phyloP scores from a whole-genome alignment of 2,888 invertebrate species.

The Rhagonycha lutea region DNA sequence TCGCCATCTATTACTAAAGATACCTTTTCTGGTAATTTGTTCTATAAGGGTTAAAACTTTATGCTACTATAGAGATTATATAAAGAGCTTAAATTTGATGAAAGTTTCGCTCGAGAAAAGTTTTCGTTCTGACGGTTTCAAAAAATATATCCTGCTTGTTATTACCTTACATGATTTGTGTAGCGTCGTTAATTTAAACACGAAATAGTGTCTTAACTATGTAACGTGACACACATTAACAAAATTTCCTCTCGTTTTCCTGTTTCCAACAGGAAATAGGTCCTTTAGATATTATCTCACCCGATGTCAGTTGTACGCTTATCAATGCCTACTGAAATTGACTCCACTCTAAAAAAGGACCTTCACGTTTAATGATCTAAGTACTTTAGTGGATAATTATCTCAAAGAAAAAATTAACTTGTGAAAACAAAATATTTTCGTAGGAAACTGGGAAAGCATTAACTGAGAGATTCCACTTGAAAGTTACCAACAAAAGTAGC shows the following conservation, averaged over 20 bases:
- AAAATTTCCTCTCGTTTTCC: conserved; percentile 11
- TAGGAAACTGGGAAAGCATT: background rate
- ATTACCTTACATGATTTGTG: background rate
- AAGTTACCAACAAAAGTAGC: conserved; percentile 1
- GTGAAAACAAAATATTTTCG: background rate
- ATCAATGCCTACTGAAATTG: background rate
- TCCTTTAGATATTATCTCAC: conserved; percentile 4
- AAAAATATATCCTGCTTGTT: background rate
- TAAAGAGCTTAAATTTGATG: conserved; percentile 12
- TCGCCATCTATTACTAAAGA: conserved; percentile 1
- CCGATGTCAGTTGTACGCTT: conserved; percentile 1
- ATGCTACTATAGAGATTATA: conserved; percentile 1
- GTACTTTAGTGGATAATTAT: background rate
- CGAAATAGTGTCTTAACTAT: background rate
- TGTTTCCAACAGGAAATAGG: conserved; percentile 16
- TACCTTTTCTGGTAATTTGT: conserved; percentile 10
- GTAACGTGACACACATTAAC: background rate
- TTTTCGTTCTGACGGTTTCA: background rate
- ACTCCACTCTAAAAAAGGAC: background rate
- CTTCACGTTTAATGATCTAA: background rate
- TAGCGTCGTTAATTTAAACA: background rate
- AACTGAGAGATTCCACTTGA: background rate
- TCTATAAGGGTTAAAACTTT: conserved; percentile 7
- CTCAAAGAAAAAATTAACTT: background rate
- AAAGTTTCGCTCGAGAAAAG: background rate